Evolutionary conservation across 2,113 vertebrate genomes (phyloP).

Genomic region (Rhinoderma darwinii): DNA sequence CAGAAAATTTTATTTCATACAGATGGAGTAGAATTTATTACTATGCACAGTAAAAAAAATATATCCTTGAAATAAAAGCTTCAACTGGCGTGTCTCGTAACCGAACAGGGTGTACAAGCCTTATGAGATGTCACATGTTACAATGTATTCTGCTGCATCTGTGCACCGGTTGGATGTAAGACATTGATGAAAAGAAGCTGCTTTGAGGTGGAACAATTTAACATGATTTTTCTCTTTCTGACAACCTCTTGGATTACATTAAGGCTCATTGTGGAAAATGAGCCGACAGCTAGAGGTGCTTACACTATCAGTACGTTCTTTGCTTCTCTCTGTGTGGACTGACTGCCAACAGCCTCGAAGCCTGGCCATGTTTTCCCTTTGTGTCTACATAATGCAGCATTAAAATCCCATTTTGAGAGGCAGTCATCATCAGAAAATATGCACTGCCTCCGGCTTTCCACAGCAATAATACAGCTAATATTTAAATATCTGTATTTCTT

Average conservation of each 20-base stretch:
- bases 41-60: background rate
- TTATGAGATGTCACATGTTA: background rate
- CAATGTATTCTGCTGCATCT: background rate
- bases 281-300: slow-evolving; percentile 6
- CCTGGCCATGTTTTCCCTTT: slow-evolving; percentile 27
- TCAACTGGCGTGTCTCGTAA: background rate
- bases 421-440: slow-evolving; percentile 6
- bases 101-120: no score
- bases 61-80: background rate
- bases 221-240: background rate
- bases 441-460: slow-evolving; percentile 2
- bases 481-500: slow-evolving; percentile 35
- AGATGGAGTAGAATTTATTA: background rate
- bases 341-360: slow-evolving; percentile 20
- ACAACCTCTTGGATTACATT: slow-evolving; percentile 7
- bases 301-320: background rate
- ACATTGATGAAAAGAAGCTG: background rate
- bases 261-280: background rate
- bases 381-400: slow-evolving; percentile 43
- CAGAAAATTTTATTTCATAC: background rate
- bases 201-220: background rate
- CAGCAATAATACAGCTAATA: slow-evolving; percentile 18
- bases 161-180: background rate
- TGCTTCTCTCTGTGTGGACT: background rate
- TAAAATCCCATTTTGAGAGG: slow-evolving; percentile 39